Percentiles rank a stretch among this genome's conserved stretches.
Conservation (phyloP, 2,797 vertebrate species). For the Pseudotriccus pelzelni region DNA sequence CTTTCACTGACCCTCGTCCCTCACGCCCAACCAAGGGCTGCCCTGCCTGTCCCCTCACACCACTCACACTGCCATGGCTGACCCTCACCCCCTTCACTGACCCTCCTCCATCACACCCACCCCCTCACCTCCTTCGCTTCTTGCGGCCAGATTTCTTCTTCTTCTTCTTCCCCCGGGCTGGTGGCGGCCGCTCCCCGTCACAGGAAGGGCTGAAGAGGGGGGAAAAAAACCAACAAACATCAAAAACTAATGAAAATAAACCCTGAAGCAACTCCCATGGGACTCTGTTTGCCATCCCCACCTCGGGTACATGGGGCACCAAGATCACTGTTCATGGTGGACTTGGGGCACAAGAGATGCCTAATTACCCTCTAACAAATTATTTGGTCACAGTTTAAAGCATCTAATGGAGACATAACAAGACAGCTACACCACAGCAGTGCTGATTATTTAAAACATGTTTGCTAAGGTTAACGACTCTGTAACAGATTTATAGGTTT, state of each 20-base stretch:
- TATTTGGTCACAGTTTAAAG: constrained; percentile 53
- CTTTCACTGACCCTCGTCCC: neutral
- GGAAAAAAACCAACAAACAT: fast-evolving
- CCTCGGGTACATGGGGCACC: neutral
- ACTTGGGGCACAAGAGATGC: neutral
- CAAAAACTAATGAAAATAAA: neutral
- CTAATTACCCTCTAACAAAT: constrained; percentile 40
- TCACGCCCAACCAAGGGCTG: neutral
- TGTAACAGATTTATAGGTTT: constrained; percentile 75
- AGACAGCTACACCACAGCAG: constrained; percentile 43
- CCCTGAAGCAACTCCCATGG: neutral
- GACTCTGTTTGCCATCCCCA: neutral
- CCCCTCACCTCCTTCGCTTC: constrained; percentile 85
- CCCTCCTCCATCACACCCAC: neutral
- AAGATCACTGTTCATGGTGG: neutral
- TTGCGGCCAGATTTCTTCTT: constrained; percentile 92
- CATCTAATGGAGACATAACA: constrained; percentile 61
- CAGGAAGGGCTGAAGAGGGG: constrained; percentile 67
- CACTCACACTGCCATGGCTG: neutral
- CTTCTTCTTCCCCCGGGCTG: constrained; percentile 88
- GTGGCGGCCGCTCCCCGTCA: constrained; percentile 72
- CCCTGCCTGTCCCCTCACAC: fast-evolving
- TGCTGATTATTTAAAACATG: constrained; percentile 62
- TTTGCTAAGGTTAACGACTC: constrained; percentile 71
- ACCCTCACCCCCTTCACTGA: neutral